Evolutionary conservation across 2,888 invertebrate genomes (phyloP), one percentile per base, ranked within the genome.

Genomic region (Zygogramma bicolorata): DNA sequence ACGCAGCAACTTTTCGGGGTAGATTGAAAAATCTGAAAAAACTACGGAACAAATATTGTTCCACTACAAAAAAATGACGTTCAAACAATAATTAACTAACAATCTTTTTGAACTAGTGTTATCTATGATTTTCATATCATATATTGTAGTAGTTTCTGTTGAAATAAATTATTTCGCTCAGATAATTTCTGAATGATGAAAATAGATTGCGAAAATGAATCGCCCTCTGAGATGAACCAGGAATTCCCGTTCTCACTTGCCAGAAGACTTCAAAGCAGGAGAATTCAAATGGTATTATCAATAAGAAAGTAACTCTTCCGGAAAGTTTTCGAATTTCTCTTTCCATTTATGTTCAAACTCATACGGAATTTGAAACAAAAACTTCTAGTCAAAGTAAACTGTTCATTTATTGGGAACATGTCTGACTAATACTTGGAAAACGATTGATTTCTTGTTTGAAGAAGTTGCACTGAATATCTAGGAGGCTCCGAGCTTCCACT

Each of bases 311-410:
- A 53, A 22, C 22, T 22, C 18, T 22, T 8, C 22, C 5, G 53
- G 13, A 25, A 53, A 22, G 22, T 53, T 53, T 22, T 22, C 22
- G 25, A 53, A 53, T 53, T 22, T 22, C 20, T 22, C 53, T n/a
- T 53, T 25, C 25, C 25, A 22, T 53, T 53, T 22, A 53, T 53
- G 53, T 22, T 53, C 18, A 18, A 18, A 46, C 42, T 18, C 25
- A 25, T 53, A 53, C 25, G 53, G 22, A 53, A 53, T 53, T 53
- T 25, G 22, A 53, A 53, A 53, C 25, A 53, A 53, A 53, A 53
- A 53, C 25, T 53, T 53, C 2, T 10, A n/a, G 10, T 25, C 53
- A 53, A 25, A 53, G 53, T 53, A 25, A 53, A 20, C 53, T 53
- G 25, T 10, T 53, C n/a, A 20, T 15, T 46, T 46, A 46, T 53